Percentiles rank a stretch among this genome's conserved stretches.
These are phyloP conservation scores for Caenorhabditis sp. DNA, from an alignment of 2,888 invertebrate genomes.

Conservation along the genomic window DNA sequence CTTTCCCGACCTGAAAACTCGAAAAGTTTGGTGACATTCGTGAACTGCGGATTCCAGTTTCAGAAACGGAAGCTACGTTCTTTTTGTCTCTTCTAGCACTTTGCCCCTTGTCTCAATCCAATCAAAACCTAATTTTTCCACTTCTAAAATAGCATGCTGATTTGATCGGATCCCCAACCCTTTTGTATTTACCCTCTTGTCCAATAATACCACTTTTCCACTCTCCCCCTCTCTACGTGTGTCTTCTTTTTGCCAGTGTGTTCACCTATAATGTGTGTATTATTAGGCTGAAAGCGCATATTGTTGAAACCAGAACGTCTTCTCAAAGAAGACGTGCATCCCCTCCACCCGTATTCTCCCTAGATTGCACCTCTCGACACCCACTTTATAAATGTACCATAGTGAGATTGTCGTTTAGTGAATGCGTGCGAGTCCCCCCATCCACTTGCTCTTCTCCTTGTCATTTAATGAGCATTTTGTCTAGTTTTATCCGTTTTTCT, in stretches of 20 bases:
- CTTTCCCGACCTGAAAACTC: no score
- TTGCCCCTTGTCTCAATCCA: background rate
- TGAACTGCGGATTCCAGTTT: no score
- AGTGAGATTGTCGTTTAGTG: conserved; percentile 12
- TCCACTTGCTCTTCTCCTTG: conserved; percentile 5
- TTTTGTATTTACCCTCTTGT: conserved; percentile 10
- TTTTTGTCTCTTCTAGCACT: no score
- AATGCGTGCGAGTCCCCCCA: background rate
- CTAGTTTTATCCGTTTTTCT: conserved; percentile 23
- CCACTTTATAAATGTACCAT: conserved; percentile 11
- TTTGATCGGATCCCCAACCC: conserved; percentile 4
- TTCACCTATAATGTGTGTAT: conserved; percentile 12
- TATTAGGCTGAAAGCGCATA: conserved; percentile 8
- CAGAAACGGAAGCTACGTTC: no score
- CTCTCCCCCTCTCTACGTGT: conserved; percentile 2
- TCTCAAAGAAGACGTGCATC: conserved; percentile 13
- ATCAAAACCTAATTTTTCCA: conserved; percentile 14
- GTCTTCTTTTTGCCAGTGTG: conserved; percentile 7
- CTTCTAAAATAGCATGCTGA: conserved; percentile 8
- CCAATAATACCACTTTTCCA: background rate
- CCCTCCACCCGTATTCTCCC: background rate
- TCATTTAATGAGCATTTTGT: conserved; percentile 17
- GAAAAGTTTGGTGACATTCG: no score
- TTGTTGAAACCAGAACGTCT: background rate
- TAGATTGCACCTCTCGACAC: background rate